Evolutionary conservation across 2,797 vertebrate species (phyloP).

Genomic region (Onychomys leucogaster): DNA sequence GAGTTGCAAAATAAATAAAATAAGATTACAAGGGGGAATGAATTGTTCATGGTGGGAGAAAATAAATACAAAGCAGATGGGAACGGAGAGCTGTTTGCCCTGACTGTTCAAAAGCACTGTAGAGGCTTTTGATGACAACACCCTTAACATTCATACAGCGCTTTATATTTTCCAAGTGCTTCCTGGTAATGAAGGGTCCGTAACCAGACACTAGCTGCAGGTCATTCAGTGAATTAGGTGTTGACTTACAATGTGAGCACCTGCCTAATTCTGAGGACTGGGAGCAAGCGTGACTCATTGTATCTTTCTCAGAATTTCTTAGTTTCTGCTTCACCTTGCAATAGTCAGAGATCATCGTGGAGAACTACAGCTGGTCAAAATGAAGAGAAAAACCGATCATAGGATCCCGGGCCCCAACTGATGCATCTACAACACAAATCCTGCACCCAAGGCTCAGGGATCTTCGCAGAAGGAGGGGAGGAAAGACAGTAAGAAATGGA

Average conservation of each 20-base stretch:
- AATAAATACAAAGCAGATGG: slow-evolving; percentile 67
- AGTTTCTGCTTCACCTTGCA: not conserved
- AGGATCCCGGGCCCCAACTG: not conserved
- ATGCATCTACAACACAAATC: not conserved
- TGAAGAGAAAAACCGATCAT: not conserved
- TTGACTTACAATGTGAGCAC: slow-evolving; percentile 61
- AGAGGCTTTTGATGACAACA: slow-evolving; percentile 58
- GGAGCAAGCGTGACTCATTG: slow-evolving; percentile 47
- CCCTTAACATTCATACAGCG: slow-evolving; percentile 68
- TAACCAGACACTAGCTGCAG: slow-evolving; percentile 68
- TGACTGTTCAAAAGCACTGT: slow-evolving; percentile 17
- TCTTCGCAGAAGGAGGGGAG: not conserved
- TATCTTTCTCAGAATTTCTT: slow-evolving; percentile 9
- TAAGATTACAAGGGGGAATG: slow-evolving; percentile 59
- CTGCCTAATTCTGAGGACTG: slow-evolving; percentile 29
- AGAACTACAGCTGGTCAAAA: not conserved
- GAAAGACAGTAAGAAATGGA: no score
- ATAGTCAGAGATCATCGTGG: not conserved
- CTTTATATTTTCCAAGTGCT: slow-evolving; percentile 71
- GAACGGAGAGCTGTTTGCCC: slow-evolving; percentile 48
- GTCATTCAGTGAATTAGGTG: slow-evolving; percentile 63
- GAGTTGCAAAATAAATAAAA: slow-evolving; percentile 67
- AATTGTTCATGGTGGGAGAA: slow-evolving; percentile 62
- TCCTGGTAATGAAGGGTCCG: slow-evolving; percentile 74
- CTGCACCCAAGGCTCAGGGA: not conserved